These are phyloP conservation scores for Epinotia ramella DNA, from an alignment of 2,888 invertebrate species.

Conservation along the genomic window DNA sequence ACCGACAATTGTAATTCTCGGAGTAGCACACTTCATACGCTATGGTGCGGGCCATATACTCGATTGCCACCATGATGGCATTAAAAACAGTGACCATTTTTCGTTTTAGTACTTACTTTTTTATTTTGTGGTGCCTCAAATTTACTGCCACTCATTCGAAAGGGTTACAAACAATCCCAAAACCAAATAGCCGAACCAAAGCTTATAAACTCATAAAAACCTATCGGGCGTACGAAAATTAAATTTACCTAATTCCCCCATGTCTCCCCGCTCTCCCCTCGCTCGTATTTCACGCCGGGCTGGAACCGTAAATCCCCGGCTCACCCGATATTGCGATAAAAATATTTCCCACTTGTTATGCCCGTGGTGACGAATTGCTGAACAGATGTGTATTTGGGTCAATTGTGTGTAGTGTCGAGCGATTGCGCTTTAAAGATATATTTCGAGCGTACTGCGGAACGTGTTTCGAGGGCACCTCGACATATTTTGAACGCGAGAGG, in stretches of 20 bases:
- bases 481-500: background rate
- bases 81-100: no score
- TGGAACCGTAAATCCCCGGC: slow-evolving; percentile 28
- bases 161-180: slow-evolving; percentile 9
- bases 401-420: slow-evolving; percentile 1
- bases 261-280: slow-evolving; percentile 11
- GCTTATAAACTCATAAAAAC: slow-evolving; percentile 42
- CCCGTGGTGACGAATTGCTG: slow-evolving; percentile 22
- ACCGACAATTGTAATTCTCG: no score
- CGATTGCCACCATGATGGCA: no score
- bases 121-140: no score
- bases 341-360: slow-evolving; percentile 37
- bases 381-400: slow-evolving; percentile 19
- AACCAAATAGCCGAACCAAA: slow-evolving; percentile 24
- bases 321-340: slow-evolving; percentile 38
- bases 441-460: no score
- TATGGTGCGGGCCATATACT: no score
- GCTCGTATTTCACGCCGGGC: slow-evolving; percentile 19
- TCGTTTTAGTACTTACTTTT: no score
- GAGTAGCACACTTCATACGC: no score
- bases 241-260: slow-evolving; percentile 42
- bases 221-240: slow-evolving; percentile 39
- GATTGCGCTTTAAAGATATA: background rate
- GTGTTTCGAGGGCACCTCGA: background rate
- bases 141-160: background rate